Evolutionary conservation across 2,888 invertebrate species (phyloP).

Genomic region (Tetragonula carbonaria): DNA sequence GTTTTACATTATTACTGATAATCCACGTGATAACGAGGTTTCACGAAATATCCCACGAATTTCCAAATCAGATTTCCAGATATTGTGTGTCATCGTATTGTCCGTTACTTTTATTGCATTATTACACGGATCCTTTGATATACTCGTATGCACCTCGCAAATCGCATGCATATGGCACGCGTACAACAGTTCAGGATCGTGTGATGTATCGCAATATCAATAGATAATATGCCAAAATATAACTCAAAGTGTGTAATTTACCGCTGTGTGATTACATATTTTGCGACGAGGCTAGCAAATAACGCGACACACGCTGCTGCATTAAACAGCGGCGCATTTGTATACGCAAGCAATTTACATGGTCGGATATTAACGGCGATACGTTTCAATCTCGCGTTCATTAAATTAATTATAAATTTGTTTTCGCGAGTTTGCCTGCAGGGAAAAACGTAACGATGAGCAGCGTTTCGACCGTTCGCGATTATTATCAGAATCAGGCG

Average conservation of each 20-base stretch:
- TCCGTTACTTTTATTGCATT: neutral
- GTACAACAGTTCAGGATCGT: neutral
- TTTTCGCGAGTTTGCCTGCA: slow-evolving; percentile 3
- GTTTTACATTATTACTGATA: neutral
- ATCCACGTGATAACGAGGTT: neutral
- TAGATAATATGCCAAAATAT: neutral
- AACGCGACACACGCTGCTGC: neutral
- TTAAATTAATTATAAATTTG: slow-evolving; percentile 42
- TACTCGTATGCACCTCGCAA: neutral
- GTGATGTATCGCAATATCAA: neutral
- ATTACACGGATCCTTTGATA: neutral
- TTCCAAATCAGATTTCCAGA: neutral
- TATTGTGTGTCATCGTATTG: neutral
- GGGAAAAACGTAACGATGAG: neutral
- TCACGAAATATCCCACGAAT: neutral
- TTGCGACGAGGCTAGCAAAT: neutral
- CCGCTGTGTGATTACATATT: slow-evolving; percentile 1
- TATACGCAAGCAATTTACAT: neutral
- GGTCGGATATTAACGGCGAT: slow-evolving; percentile 19
- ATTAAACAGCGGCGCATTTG: neutral
- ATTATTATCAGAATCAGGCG: slow-evolving; percentile 9
- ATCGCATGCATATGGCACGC: neutral
- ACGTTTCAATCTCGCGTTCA: slow-evolving; percentile 12
- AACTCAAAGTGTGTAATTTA: slow-evolving; percentile 8
- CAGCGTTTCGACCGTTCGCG: neutral